Percentiles rank a stretch among this genome's conserved stretches.
phyloP scores from a whole-genome alignment of 2,113 vertebrate species.

The Pelmatolapia mariae region DNA sequence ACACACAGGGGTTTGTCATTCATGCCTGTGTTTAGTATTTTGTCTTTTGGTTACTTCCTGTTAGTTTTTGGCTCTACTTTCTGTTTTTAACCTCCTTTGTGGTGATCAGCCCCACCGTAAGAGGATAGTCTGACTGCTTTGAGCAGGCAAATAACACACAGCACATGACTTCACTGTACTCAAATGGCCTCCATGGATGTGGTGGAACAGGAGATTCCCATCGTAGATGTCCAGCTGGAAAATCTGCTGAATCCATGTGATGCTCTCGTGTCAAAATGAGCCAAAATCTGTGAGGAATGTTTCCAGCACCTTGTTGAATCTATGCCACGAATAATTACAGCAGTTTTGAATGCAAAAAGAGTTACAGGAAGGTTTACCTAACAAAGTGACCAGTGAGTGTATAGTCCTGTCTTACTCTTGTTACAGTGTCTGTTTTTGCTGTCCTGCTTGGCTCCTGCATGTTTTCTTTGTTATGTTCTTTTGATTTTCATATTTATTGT shows the following conservation, averaged over 20 bases:
- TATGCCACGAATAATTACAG: background rate
- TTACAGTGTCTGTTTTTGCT: background rate
- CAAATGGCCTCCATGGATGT: background rate
- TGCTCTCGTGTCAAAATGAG: background rate
- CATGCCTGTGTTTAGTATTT: background rate
- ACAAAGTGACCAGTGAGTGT: background rate
- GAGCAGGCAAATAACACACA: background rate
- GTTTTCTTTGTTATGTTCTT: background rate
- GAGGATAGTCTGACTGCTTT: background rate
- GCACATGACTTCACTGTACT: background rate
- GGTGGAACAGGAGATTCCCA: background rate
- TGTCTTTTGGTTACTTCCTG: background rate
- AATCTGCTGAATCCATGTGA: background rate
- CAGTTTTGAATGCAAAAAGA: background rate
- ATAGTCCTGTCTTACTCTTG: background rate
- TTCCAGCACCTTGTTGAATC: background rate
- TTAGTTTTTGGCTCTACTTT: rapidly evolving
- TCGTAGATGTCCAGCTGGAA: background rate
- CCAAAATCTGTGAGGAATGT: background rate
- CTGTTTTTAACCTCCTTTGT: background rate
- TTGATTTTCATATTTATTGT: background rate
- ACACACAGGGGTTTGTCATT: background rate
- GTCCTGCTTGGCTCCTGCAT: background rate
- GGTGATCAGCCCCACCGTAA: rapidly evolving
- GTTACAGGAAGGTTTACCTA: background rate